Evolutionary conservation across 2,888 invertebrate genomes (phyloP).

Genomic region (Epirrita christyi): DNA sequence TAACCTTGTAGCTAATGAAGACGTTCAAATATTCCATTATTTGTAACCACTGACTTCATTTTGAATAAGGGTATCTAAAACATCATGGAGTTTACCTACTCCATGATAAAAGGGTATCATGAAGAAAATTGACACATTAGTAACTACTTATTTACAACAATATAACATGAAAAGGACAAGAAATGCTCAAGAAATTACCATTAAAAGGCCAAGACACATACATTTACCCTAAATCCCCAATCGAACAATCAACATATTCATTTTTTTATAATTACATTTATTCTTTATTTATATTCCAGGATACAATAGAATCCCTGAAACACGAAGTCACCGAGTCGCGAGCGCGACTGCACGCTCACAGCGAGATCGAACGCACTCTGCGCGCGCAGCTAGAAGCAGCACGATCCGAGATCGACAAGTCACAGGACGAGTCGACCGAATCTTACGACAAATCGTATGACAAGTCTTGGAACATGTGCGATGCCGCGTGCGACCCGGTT

Average conservation of each 20-base stretch:
- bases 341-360: slow-evolving; percentile 72
- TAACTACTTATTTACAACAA: no score
- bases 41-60: neutral
- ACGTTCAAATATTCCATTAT: slow-evolving; percentile 21
- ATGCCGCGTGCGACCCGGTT: slow-evolving; percentile 78
- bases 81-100: no score
- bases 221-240: no score
- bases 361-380: slow-evolving; percentile 76
- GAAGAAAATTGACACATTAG: no score
- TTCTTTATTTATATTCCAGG: slow-evolving; percentile 51
- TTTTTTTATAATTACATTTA: no score
- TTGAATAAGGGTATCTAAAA: neutral
- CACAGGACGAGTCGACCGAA: slow-evolving; percentile 38
- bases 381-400: slow-evolving; percentile 78
- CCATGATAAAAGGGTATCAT: no score
- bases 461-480: slow-evolving; percentile 62
- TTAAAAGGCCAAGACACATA: no score
- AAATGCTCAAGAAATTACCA: no score
- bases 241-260: no score
- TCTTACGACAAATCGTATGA: slow-evolving; percentile 48
- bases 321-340: slow-evolving; percentile 78
- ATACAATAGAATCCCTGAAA: slow-evolving; percentile 76
- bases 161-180: no score
- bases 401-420: slow-evolving; percentile 59
- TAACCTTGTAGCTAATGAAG: slow-evolving; percentile 32